phyloP scores from a whole-genome alignment of 2,888 invertebrate genomes.

The Caenorhabditis uteleia region DNA sequence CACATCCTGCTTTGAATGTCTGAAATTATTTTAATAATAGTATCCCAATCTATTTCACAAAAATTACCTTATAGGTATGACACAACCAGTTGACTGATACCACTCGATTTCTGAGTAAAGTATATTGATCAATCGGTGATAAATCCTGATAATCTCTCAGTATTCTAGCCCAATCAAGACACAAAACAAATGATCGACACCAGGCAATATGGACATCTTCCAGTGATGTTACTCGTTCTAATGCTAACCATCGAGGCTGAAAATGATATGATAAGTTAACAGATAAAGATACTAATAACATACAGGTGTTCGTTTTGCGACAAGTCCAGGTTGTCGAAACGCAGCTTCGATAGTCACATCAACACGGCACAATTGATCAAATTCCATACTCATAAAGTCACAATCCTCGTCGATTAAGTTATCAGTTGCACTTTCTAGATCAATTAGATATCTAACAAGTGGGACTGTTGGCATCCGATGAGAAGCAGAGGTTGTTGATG shows the following conservation, averaged over 20 bases:
- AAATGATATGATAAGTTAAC: conserved; percentile 9
- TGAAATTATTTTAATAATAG: conserved; percentile 13
- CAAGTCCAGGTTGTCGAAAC: conserved; percentile 55
- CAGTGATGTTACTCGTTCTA: conserved; percentile 53
- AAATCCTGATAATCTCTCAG: conserved; percentile 55
- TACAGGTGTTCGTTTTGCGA: conserved; percentile 58
- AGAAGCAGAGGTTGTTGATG: conserved; percentile 1
- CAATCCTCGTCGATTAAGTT: conserved; percentile 50
- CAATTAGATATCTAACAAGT: conserved; percentile 16
- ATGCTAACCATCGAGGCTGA: conserved; percentile 56
- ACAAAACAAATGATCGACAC: conserved; percentile 59
- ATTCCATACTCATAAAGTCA: conserved; percentile 48
- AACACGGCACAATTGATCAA: conserved; percentile 55
- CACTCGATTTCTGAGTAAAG: conserved; percentile 53
- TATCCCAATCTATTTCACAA: neutral
- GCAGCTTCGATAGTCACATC: conserved; percentile 60
- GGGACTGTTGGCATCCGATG: conserved; percentile 5
- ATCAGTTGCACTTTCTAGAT: conserved; percentile 45
- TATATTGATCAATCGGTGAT: conserved; percentile 50
- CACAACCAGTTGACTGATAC: conserved; percentile 61
- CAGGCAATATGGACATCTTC: conserved; percentile 62
- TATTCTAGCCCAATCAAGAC: conserved; percentile 56
- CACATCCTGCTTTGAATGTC: conserved; percentile 52
- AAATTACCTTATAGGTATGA: conserved; percentile 55
- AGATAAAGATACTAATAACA: conserved; percentile 5